Base-by-base conservation (phyloP, 2,113 vertebrate genomes). In the Dolichallabes microphthalmus region DNA sequence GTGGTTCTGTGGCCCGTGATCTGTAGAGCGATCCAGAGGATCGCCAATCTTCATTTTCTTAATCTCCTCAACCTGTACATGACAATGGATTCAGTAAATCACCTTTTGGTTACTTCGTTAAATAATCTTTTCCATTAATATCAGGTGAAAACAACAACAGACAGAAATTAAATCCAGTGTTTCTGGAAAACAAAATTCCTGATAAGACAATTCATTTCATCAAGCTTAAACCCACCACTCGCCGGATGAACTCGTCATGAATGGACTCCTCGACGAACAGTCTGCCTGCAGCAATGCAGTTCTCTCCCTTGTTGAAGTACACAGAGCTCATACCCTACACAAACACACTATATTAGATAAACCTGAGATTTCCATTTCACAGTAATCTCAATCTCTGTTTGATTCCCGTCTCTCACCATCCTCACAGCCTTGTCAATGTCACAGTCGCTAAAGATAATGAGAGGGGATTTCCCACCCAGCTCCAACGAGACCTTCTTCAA, bases 281-380 rank as follows among this genome's bases (percentile, higher is more conserved):
- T 57, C 96, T 90, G 4, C 96, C 96, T 0, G 96, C 96, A 0
- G 96, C 96, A 0, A 97, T 97, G 90, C 96, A 97, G 91, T 97
- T 97, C 90, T 97, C 96, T 13, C 96, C 96, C 87, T 97, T 97
- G 90, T 96, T 97, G 91, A 97, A 97, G 92, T 95, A 97, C 52
- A 97, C 96, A 0, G 96, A 94, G 86, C 96, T 96, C 96, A 97
- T 96, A 4, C 96, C 96, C 96, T 97, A 89, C 1, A 85, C 0
- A 61, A 14, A 74, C 13, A 27, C 66, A 73, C 30, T 52, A 80
- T 52, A 73, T 95, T 95, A 3, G 52, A 20, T 82, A 55, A 66
- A 6, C 20, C 2, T 71, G 3, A 79, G 9, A 64, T 27, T 22
- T 82, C 30, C 32, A 83, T n/a, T 78, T 2, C 13, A 86, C 50